Evolutionary conservation across 2,113 vertebrate genomes (phyloP).

Genomic region (Formicarius rufipectus): DNA sequence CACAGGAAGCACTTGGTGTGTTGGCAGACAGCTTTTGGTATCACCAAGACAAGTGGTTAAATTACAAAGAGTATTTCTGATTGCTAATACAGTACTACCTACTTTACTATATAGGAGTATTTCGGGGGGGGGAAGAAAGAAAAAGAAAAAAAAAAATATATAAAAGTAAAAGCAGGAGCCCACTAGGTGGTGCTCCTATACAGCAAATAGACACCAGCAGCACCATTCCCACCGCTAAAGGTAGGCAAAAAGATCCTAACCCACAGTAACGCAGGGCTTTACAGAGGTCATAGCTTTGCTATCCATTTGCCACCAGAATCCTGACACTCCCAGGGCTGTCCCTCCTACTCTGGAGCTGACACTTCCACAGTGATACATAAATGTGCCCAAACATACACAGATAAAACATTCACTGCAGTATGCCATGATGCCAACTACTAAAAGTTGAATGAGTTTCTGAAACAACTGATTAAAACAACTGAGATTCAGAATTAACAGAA

Average conservation of each 20-base stretch:
- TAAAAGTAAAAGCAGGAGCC: fast-evolving
- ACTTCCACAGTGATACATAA: background rate
- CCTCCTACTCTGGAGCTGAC: background rate
- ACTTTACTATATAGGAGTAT: background rate
- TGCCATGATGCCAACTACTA: background rate
- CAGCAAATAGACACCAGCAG: background rate
- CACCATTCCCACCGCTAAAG: background rate
- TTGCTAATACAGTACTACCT: background rate
- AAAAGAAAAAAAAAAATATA: too few species aligned
- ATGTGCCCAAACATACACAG: background rate
- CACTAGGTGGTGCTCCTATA: constrained; percentile 43
- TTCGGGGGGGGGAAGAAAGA: fast-evolving
- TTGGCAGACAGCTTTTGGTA: background rate
- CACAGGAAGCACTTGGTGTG: background rate
- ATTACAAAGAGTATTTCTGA: background rate
- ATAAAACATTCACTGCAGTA: background rate
- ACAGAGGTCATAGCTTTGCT: background rate
- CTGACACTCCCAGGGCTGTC: background rate
- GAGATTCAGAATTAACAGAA: background rate
- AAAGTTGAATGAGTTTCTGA: background rate
- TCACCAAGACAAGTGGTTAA: background rate
- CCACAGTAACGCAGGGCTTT: fast-evolving
- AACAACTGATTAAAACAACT: background rate
- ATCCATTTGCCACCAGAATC: background rate
- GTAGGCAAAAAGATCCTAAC: too few species aligned